Percentiles rank a stretch among this genome's conserved stretches.
Evolutionary conservation across 2,113 vertebrate genomes (phyloP).

Genomic region (Siniperca chuatsi): DNA sequence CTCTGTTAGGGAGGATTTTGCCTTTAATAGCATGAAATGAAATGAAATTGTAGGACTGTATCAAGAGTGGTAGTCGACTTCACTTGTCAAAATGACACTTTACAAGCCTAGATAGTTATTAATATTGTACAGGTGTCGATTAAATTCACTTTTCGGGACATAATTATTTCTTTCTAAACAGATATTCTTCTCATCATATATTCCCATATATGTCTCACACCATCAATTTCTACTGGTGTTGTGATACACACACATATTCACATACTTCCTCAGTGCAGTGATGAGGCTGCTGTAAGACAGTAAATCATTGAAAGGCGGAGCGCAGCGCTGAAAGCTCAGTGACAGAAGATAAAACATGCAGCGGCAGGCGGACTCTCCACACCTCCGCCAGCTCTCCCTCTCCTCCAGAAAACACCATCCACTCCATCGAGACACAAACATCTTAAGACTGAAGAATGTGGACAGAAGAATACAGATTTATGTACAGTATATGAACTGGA

Average conservation of each 20-base stretch:
- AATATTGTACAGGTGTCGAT: not conserved
- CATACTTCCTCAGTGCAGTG: conserved; percentile 39
- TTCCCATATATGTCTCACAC: conserved; percentile 14
- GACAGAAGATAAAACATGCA: conserved; percentile 81
- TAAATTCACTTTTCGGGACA: conserved; percentile 28
- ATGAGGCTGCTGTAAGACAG: conserved; percentile 60
- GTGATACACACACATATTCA: conserved; percentile 22
- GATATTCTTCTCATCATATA: conserved; percentile 30
- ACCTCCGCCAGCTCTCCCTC: conserved; percentile 37
- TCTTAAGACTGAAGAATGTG: not conserved
- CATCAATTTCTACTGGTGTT: conserved; percentile 22
- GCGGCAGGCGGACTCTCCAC: conserved; percentile 37
- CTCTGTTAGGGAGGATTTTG: not conserved
- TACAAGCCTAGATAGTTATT: not conserved
- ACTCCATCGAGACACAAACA: conserved; percentile 11
- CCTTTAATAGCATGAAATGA: conserved; percentile 20
- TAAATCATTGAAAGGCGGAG: conserved; percentile 79
- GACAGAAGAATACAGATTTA: not conserved
- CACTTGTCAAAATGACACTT: not conserved
- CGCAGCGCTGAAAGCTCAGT: conserved; percentile 62
- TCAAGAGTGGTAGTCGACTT: not conserved
- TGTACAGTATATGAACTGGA: not conserved
- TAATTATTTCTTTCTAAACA: conserved; percentile 20
- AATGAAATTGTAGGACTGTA: not conserved
- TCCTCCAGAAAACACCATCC: conserved; percentile 32